Percentiles rank a stretch among this genome's conserved stretches.
Conservation (phyloP, 2,113 vertebrate genomes). For the Cygnus buccinator region DNA sequence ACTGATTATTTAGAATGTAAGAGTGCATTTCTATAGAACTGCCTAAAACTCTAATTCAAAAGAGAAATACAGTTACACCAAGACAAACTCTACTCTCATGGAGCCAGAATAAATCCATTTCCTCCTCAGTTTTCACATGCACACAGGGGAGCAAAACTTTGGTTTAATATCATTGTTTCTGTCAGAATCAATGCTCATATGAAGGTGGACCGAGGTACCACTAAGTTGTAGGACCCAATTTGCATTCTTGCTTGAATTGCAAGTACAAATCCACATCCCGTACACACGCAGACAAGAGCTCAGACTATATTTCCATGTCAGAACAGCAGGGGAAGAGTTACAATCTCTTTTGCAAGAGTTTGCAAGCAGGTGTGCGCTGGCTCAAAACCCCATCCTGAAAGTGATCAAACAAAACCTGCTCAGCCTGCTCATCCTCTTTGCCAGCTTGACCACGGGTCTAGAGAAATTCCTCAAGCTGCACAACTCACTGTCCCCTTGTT, state of each 20-base stretch:
- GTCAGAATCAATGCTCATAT: not conserved
- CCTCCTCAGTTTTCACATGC: not conserved
- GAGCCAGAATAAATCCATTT: not conserved
- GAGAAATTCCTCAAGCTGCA: not conserved
- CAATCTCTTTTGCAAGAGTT: not conserved
- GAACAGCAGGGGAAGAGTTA: not conserved
- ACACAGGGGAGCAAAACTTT: not conserved
- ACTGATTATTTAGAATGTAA: not conserved
- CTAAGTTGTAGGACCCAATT: not conserved
- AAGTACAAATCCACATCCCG: not conserved
- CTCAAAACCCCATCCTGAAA: not conserved
- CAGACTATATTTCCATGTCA: not conserved
- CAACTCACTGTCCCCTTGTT: not conserved
- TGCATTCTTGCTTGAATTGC: not conserved
- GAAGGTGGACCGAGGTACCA: not conserved
- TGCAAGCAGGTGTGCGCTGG: not conserved
- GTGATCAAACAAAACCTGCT: not conserved
- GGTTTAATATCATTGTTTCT: conserved; percentile 10
- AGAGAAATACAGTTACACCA: not conserved
- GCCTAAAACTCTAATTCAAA: not conserved
- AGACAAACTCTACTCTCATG: not conserved
- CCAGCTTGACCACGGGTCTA: not conserved
- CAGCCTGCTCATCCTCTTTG: not conserved
- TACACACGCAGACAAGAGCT: not conserved
- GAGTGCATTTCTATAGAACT: not conserved